phyloP scores from a whole-genome alignment of 2,113 vertebrate genomes.

The Cyanoderma ruficeps region DNA sequence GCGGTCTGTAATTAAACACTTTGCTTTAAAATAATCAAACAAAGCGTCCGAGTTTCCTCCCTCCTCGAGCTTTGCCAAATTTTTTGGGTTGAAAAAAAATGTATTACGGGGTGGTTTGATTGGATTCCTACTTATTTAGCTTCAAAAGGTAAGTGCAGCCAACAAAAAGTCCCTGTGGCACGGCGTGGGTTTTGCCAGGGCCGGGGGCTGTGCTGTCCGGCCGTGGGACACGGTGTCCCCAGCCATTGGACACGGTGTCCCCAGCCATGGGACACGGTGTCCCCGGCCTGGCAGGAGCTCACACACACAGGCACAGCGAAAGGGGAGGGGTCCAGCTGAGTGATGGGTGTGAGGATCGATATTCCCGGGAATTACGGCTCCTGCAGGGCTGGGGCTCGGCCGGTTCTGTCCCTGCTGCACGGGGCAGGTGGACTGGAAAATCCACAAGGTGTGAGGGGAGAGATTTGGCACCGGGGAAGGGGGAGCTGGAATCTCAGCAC shows the following conservation, averaged over 20 bases:
- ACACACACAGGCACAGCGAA: constrained; percentile 38
- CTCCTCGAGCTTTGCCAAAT: not conserved
- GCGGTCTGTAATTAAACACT: not conserved
- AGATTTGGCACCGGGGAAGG: not conserved
- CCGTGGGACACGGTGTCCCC: constrained; percentile 24
- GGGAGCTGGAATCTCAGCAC: not conserved
- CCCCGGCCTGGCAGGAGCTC: not conserved
- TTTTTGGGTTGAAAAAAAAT: not conserved
- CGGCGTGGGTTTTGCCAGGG: constrained; percentile 12
- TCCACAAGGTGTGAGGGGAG: not conserved
- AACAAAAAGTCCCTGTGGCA: not conserved
- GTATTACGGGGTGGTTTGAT: not conserved
- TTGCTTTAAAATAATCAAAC: not conserved
- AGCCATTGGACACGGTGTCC: not conserved
- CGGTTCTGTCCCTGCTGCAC: fast-evolving
- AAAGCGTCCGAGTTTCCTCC: not conserved
- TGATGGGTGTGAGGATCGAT: constrained; percentile 70
- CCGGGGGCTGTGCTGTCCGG: not conserved
- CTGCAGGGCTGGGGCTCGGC: not conserved
- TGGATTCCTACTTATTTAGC: not conserved
- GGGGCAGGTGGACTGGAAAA: not conserved
- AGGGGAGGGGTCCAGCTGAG: constrained; percentile 48
- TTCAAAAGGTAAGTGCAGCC: not conserved
- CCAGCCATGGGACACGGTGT: too few relatives aligned
- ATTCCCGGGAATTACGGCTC: constrained; percentile 57